These are phyloP conservation scores for Takifugu ocellatus DNA, from an alignment of 2,797 vertebrate genomes.

Conservation along the genomic window DNA sequence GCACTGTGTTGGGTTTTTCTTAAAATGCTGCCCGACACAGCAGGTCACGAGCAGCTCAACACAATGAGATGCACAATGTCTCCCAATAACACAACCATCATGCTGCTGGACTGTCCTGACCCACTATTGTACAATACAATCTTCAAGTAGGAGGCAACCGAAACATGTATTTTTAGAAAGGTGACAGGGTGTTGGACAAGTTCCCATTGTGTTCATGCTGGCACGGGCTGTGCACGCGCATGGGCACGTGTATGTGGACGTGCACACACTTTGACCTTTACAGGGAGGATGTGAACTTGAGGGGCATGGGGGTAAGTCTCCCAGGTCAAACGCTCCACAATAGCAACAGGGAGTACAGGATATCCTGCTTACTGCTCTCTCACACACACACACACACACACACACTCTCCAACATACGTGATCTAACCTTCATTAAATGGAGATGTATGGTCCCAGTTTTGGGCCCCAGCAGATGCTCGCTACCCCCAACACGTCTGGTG, in stretches of 20 bases:
- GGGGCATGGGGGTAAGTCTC: slow-evolving; percentile 59
- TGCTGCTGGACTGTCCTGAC: slow-evolving; percentile 38
- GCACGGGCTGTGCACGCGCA: slow-evolving; percentile 31
- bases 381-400: background rate
- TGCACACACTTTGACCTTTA: slow-evolving; percentile 46
- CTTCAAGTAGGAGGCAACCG: slow-evolving; percentile 30
- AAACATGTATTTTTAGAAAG: slow-evolving; percentile 63
- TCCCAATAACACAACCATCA: background rate
- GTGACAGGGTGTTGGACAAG: slow-evolving; percentile 54
- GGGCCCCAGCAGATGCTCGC: too few species aligned
- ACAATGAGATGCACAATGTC: background rate
- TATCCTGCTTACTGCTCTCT: slow-evolving; percentile 63
- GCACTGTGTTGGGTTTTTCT: too few species aligned
- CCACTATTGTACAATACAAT: slow-evolving; percentile 52
- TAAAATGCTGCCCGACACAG: background rate
- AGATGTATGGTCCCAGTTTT: background rate
- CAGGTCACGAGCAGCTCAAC: background rate
- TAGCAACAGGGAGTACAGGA: slow-evolving; percentile 70
- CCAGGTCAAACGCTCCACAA: slow-evolving; percentile 57
- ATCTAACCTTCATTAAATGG: slow-evolving; percentile 1
- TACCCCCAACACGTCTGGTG: too few species aligned
- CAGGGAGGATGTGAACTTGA: slow-evolving; percentile 61
- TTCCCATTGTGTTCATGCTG: slow-evolving; percentile 66
- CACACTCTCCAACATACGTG: slow-evolving; percentile 4
- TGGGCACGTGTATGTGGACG: slow-evolving; percentile 9